Conservation (phyloP, 2,797 vertebrate species). For the Xenopus petersii region DNA sequence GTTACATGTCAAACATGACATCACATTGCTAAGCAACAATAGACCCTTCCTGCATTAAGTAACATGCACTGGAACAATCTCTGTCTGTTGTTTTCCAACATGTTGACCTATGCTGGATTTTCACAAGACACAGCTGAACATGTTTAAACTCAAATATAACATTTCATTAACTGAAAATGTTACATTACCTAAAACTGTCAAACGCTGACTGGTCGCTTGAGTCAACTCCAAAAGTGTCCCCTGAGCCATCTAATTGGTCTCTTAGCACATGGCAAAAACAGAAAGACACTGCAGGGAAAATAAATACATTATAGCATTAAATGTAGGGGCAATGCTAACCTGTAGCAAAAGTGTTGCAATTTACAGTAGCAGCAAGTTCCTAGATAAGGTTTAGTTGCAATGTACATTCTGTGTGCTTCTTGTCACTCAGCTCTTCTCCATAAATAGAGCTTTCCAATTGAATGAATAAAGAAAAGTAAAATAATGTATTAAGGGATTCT, state of each 20-base stretch:
- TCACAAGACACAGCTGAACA: neutral
- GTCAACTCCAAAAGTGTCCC: constrained; percentile 2
- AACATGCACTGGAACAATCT: no score
- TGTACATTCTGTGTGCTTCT: neutral
- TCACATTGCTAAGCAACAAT: no score
- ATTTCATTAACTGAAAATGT: constrained; percentile 4
- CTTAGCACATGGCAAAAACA: constrained; percentile 27
- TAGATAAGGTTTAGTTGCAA: neutral
- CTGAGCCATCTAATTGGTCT: constrained; percentile 37
- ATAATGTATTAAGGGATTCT: no score
- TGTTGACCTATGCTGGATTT: no score
- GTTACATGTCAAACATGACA: no score
- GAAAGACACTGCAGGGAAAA: constrained; percentile 40
- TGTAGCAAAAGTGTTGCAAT: constrained; percentile 21
- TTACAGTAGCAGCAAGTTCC: constrained; percentile 1
- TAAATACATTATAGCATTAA: constrained; percentile 44
- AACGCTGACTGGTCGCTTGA: neutral
- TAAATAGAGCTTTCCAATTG: no score
- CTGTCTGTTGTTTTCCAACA: no score
- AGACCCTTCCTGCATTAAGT: no score
- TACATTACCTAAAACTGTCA: constrained; percentile 15
- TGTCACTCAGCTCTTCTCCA: no score
- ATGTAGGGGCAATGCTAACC: constrained; percentile 26
- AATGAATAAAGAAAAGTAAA: no score
- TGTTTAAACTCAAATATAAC: constrained; percentile 7